Evolutionary conservation across 2,888 invertebrate species (phyloP).

Genomic region (Selenia dentaria): DNA sequence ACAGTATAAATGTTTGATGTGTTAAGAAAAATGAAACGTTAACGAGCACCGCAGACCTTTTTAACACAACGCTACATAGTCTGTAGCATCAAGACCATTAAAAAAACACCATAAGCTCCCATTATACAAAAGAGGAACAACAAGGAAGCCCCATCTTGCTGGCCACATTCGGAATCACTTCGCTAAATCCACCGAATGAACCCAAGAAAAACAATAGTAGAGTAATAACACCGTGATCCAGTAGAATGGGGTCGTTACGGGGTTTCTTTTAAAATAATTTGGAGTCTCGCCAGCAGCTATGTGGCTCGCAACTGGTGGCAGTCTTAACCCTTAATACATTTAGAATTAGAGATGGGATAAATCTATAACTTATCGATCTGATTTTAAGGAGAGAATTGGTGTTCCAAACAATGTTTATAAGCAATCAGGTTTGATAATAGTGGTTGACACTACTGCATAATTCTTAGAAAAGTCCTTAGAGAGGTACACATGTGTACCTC

Average conservation of each 20-base stretch:
- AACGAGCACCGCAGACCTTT: too few relatives aligned
- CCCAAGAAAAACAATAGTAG: constrained; percentile 42
- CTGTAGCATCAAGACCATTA: constrained; percentile 18
- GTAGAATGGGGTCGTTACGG: constrained; percentile 62
- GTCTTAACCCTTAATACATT: constrained; percentile 64
- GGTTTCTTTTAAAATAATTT: constrained; percentile 80
- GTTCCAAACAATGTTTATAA: too few relatives aligned
- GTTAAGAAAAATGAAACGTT: too few relatives aligned
- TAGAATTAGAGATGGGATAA: constrained; percentile 17
- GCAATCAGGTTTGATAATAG: too few relatives aligned
- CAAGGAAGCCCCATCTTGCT: constrained; percentile 24
- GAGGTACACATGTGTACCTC: too few relatives aligned
- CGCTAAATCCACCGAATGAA: constrained; percentile 33
- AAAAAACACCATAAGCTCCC: constrained; percentile 10
- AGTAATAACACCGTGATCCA: constrained; percentile 54
- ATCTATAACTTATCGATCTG: too few relatives aligned
- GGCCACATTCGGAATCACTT: constrained; percentile 29
- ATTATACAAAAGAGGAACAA: constrained; percentile 26
- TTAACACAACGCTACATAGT: constrained; percentile 1
- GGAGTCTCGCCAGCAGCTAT: constrained; percentile 59
- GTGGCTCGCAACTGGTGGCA: constrained; percentile 75
- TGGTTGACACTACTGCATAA: too few relatives aligned
- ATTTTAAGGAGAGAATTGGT: too few relatives aligned
- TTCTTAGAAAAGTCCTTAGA: too few relatives aligned
- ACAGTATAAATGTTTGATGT: too few relatives aligned